These are phyloP conservation scores for Burhinus bistriatus DNA, from an alignment of 2,113 vertebrate species.

Conservation along the genomic window DNA sequence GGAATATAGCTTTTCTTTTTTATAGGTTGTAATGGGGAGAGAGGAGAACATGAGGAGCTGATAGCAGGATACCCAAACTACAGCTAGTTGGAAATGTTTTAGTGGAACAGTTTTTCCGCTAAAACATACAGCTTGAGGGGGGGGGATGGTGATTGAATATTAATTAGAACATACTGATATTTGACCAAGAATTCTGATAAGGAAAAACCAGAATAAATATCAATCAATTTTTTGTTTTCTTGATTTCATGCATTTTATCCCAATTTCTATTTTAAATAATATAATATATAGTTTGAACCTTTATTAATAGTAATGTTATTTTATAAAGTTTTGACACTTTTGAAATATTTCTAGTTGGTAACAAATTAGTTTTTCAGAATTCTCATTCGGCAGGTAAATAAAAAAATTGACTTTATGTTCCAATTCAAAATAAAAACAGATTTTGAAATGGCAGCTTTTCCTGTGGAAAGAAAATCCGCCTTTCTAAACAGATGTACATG, in stretches of 20 bases:
- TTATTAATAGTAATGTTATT: not conserved
- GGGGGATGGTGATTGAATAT: not conserved
- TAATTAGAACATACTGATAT: not conserved
- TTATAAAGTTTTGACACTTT: not conserved
- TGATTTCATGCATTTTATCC: not conserved
- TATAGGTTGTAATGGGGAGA: not conserved
- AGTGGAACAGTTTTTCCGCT: not conserved
- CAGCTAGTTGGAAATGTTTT: not conserved
- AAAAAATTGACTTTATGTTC: not conserved
- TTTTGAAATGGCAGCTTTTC: slow-evolving; percentile 8
- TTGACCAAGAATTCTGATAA: not conserved
- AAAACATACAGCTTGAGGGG: not conserved
- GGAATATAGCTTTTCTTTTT: not conserved
- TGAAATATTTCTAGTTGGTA: not conserved
- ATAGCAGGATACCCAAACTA: not conserved
- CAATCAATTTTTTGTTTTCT: not conserved
- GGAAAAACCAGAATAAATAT: not conserved
- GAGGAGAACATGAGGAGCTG: not conserved
- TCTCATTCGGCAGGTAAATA: not conserved
- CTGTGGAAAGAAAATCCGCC: not conserved
- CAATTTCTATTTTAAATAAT: not conserved
- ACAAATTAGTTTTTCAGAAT: not conserved
- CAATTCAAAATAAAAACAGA: not conserved
- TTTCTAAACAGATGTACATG: slow-evolving; percentile 18
- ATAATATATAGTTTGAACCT: not conserved